phyloP scores from a whole-genome alignment of 2,888 invertebrate genomes.

The Drosophila monieri region DNA sequence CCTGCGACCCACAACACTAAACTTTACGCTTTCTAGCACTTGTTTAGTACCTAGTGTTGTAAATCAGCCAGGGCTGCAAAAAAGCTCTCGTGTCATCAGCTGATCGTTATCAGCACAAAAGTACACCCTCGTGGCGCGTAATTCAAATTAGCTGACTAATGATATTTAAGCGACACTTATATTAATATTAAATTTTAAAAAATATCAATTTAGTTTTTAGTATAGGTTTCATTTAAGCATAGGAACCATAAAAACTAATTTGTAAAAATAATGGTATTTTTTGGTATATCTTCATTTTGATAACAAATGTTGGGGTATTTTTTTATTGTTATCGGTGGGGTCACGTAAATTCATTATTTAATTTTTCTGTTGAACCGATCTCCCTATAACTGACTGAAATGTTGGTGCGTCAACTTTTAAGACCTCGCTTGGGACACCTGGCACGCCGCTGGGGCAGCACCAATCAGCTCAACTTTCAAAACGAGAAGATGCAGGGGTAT shows the following conservation, averaged over 20 bases:
- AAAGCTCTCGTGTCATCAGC: too few relatives aligned
- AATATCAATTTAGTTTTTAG: too few relatives aligned
- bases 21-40: not conserved
- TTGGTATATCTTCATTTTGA: too few relatives aligned
- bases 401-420: slow-evolving; percentile 53
- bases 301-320: too few relatives aligned
- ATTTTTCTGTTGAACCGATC: slow-evolving; percentile 25
- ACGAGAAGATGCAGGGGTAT: slow-evolving; percentile 84
- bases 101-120: not conserved
- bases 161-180: too few relatives aligned
- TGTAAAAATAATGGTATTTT: too few relatives aligned
- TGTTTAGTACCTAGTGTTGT: not conserved
- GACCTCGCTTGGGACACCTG: slow-evolving; percentile 18
- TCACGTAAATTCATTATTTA: slow-evolving; percentile 50
- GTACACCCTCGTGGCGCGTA: too few relatives aligned
- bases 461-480: slow-evolving; percentile 60
- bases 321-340: too few relatives aligned
- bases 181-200: too few relatives aligned
- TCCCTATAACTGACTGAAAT: slow-evolving; percentile 30
- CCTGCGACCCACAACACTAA: not conserved
- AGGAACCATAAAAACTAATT: too few relatives aligned
- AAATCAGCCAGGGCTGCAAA: not conserved
- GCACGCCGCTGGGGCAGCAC: slow-evolving; percentile 54
- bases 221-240: too few relatives aligned
- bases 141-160: too few relatives aligned